phyloP scores from a whole-genome alignment of 2,113 vertebrate genomes.

The Heterocephalus glaber region DNA sequence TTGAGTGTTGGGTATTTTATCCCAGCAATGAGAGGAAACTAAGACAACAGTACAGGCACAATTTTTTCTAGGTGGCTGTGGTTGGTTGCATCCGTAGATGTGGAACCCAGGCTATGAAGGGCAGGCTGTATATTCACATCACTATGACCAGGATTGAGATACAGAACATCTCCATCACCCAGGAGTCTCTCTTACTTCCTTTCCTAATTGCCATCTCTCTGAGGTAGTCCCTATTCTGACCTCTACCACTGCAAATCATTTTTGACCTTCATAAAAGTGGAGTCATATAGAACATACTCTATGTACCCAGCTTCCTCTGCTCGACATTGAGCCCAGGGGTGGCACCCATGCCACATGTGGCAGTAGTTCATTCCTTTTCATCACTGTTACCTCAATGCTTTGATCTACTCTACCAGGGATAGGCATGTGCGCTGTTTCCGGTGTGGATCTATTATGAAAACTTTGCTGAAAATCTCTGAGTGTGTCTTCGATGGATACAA shows the following conservation, averaged over 20 bases:
- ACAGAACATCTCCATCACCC: too few species aligned
- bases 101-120: neutral
- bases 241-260: neutral
- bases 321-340: fast-evolving
- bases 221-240: neutral
- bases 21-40: too few species aligned
- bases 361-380: neutral
- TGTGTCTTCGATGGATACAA: neutral
- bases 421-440: neutral
- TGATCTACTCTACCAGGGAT: neutral
- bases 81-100: neutral
- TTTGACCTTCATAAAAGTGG: neutral
- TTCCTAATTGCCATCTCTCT: neutral
- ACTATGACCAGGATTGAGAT: neutral
- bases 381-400: too few species aligned
- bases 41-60: neutral
- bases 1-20: too few species aligned
- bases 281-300: neutral
- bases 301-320: neutral
- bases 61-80: neutral
- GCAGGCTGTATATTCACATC: fast-evolving
- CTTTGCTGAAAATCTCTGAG: neutral
- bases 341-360: too few species aligned
- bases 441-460: neutral
- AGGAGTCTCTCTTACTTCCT: neutral